These are phyloP conservation scores for Cotesia chilonis DNA, from an alignment of 1,140 invertebrate genomes.

Conservation along the genomic window DNA sequence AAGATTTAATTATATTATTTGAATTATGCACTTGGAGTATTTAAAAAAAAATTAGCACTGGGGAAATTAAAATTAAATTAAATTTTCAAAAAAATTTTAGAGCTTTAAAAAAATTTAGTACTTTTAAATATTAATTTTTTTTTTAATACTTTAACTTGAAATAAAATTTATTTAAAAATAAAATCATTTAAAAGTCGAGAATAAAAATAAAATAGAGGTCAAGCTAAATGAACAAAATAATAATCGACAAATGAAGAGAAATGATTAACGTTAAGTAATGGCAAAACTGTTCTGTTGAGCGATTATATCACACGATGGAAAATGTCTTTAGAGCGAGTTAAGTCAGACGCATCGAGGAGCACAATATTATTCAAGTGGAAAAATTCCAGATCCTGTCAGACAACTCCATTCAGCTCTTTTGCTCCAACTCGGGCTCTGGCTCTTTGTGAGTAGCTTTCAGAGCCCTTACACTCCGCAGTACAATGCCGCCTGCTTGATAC, in stretches of 20 bases:
- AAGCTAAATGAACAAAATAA: neutral
- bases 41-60: no score
- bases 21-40: no score
- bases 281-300: neutral
- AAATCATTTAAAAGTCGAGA: no score
- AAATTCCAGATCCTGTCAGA: constrained; percentile 4
- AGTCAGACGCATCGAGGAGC: neutral
- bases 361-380: neutral
- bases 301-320: constrained; percentile 1
- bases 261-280: neutral
- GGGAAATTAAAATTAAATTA: no score
- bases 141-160: no score
- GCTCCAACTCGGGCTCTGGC: neutral
- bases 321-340: neutral
- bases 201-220: no score
- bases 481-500: neutral
- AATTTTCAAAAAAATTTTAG: no score
- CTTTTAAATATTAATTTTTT: no score
- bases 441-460: neutral
- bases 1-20: no score
- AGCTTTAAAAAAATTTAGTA: no score
- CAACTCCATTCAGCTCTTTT: constrained; percentile 8
- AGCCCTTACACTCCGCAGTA: neutral
- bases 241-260: neutral
- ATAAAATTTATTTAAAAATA: no score